These are phyloP conservation scores for Fregata magnificens DNA, from an alignment of 2,113 vertebrate genomes.

Conservation along the genomic window DNA sequence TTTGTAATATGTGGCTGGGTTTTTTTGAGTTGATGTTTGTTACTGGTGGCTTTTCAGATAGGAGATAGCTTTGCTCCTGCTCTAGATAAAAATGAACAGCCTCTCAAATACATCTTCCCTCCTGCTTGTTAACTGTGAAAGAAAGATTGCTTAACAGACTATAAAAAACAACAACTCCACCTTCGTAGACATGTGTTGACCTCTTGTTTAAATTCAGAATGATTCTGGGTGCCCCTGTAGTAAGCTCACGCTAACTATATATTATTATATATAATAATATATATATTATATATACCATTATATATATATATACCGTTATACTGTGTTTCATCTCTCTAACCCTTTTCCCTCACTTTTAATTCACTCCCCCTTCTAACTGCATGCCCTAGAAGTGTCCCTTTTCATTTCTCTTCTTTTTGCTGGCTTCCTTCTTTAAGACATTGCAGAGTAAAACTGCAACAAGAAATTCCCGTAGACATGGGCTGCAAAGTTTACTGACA, in stretches of 20 bases:
- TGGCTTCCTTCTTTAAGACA: background rate
- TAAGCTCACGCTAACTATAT: background rate
- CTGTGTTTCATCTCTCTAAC: background rate
- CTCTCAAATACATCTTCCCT: background rate
- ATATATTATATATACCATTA: too few relatives aligned
- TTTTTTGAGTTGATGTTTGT: background rate
- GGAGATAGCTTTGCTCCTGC: background rate
- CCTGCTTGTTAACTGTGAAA: background rate
- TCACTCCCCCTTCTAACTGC: background rate
- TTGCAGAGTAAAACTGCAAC: background rate
- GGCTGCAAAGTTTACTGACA: background rate
- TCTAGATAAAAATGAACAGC: background rate
- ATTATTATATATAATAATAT: too few relatives aligned
- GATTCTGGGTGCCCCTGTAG: background rate
- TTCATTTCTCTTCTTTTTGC: background rate
- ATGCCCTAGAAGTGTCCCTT: background rate
- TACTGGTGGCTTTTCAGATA: background rate
- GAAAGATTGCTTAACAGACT: background rate
- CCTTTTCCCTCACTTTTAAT: background rate
- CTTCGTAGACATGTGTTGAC: background rate
- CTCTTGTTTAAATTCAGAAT: background rate
- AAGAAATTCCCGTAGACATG: background rate
- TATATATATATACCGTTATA: too few relatives aligned
- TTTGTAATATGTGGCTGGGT: background rate
- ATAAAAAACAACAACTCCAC: background rate